Base-by-base conservation (phyloP, 2,888 invertebrate genomes). In the Dasysyrphus tricinctus region DNA sequence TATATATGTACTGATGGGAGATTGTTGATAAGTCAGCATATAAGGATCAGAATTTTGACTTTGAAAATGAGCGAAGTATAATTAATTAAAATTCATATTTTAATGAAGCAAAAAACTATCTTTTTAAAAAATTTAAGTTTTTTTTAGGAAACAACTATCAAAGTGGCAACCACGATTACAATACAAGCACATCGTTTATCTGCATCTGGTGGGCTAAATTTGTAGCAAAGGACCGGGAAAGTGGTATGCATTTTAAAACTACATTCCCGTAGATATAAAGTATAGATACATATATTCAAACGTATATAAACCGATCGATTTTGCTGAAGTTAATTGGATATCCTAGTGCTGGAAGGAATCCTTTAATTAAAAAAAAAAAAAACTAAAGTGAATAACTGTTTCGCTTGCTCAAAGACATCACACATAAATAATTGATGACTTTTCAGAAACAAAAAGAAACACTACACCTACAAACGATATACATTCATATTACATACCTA, bases 381-480 rank as follows among this genome's bases (percentile, higher is more conserved):
- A 19, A 16, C 7, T 34, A 49, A 32, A 49, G 34, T 67, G 67
- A 67, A 67, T 37, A 67, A 51, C 54, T 69, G 51, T 54, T 69
- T 54, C 51, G 51, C 19, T 54, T 49, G 51, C 19, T 39, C 54
- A 54, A 49, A 69, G 54, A 69, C 69, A 54, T 54, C 69, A 69
- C 69, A 69, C 11, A 69, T 69, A 69, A 69, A 69, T 69, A 69
- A 69, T 69, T 69, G 54, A 69, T 69, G 69, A 69, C 54, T 69
- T 51, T 67, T 47, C 19, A 67, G 8, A 24, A 61, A 61, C 61
- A 61, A 42, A 61, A 42, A 24, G 14, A 42, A 61, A 42, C 61
- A 42, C 42, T 59, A 19, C 37, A 42, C 19, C 19, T 19, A 39
- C 19, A 19, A 54, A 29, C 2, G 47, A 19, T 49, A 19, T 19